Evolutionary conservation across 53 echinoderm and acorn worm genomes (phyloP).

Genomic region (Holothuria scabra): DNA sequence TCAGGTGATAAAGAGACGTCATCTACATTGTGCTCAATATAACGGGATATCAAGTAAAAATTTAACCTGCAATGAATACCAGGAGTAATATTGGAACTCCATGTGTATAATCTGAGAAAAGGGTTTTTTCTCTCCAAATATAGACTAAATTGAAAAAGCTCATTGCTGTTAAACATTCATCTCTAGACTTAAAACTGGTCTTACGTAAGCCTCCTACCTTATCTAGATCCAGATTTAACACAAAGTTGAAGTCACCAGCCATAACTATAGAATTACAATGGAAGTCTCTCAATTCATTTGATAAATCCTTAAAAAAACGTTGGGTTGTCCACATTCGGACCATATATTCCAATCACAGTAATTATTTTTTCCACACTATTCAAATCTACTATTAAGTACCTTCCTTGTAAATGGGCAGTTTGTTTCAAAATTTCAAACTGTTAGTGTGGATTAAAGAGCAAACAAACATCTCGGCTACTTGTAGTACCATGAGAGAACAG

Average conservation of each 20-base stretch:
- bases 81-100: constrained; percentile 35
- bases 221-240: neutral
- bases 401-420: too few relatives aligned
- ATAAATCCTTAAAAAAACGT: too few relatives aligned
- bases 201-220: neutral
- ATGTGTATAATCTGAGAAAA: neutral
- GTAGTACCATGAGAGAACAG: too few relatives aligned
- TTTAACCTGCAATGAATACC: neutral
- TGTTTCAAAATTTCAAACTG: too few relatives aligned
- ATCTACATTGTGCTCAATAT: neutral
- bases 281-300: too few relatives aligned
- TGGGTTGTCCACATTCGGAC: too few relatives aligned
- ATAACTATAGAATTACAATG: neutral
- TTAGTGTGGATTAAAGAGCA: too few relatives aligned
- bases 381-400: too few relatives aligned
- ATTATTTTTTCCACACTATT: too few relatives aligned
- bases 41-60: neutral
- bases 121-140: neutral
- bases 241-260: constrained; percentile 10
- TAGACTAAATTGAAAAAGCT: neutral
- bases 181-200: constrained; percentile 12
- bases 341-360: too few relatives aligned
- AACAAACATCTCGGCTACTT: too few relatives aligned
- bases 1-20: neutral
- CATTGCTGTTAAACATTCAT: neutral